These are phyloP conservation scores for Aegotheles bennettii DNA, from an alignment of 2,113 vertebrate genomes.

Conservation along the genomic window DNA sequence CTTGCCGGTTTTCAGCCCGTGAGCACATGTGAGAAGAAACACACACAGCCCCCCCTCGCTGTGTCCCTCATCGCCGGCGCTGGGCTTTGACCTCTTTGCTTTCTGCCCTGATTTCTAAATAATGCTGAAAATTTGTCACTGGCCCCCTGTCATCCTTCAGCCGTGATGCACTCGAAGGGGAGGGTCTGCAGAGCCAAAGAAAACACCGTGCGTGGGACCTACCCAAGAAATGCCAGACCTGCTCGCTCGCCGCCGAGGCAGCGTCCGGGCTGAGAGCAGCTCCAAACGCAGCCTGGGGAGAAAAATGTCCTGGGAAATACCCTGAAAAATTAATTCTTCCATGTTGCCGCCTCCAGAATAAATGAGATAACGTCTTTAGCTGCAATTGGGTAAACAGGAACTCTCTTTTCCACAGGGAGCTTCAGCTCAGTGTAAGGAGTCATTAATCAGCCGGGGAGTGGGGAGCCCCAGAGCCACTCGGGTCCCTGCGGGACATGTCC, in stretches of 20 bases:
- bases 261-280: conserved; percentile 4
- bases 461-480: fast-evolving
- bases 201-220: conserved; percentile 33
- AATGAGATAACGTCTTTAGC: conserved; percentile 12
- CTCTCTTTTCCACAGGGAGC: background rate
- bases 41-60: fast-evolving
- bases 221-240: background rate
- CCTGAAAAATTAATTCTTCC: background rate
- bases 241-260: background rate
- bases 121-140: conserved; percentile 27
- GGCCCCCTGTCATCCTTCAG: conserved; percentile 32
- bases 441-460: background rate
- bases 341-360: conserved; percentile 12
- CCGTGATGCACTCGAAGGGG: background rate
- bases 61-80: background rate
- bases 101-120: conserved; percentile 3
- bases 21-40: conserved; percentile 38
- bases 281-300: conserved; percentile 13
- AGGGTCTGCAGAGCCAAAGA: conserved; percentile 30
- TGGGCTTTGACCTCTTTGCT: background rate
- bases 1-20: background rate
- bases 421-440: background rate
- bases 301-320: conserved; percentile 11
- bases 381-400: conserved; percentile 36
- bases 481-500: background rate